Evolutionary conservation across 1,140 invertebrate genomes (phyloP), one percentile per base, ranked within the genome.

Genomic region (Bombus superbus): DNA sequence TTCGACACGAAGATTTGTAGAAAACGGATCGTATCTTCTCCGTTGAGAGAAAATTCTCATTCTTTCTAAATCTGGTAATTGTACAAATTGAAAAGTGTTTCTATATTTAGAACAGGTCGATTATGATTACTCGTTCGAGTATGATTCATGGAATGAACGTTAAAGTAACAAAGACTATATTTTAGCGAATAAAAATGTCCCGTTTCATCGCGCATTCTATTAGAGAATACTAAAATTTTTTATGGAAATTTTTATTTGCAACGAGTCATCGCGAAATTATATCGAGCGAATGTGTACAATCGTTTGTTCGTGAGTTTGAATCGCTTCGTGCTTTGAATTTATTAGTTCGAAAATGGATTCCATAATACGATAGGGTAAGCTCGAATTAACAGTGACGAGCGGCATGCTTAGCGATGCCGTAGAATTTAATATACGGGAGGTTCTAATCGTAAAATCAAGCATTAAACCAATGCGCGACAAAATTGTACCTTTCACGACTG

Each of bases 401-500:
- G 71, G 71, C 44, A 82, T 73, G 81, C 57, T 38, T 64, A 44
- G 25, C 35, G 47, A 83, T 77, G 44, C 8, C 73, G 35, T 76
- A 32, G 73, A 53, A 47, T 66, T 77, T 83, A 76, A 69, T 83
- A 77, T 32, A 81, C 40, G 32, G 25, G 11, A 18, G 8, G 59
- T 44, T 64, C 74, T 77, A 83, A 77, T 76, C 73, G 74, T 83
- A 77, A 83, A 83, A 53, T 11, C 15, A 13, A 15, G 28, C 81
- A 68, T 77, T 82, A 77, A 83, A 83, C 25, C 62, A 57, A n/a
- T 35, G 11, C 35, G 74, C 62, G 59, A 77, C 81, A 68, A 83
- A 83, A 83, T 83, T 77, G 81, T 83, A 44, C 62, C 74, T 83
- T 83, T 83, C 62, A 77, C 40, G 81, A 66, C 62, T n/a, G 32